A percentile compares a stretch with the other conserved stretches of the same genome.
Conservation (phyloP, 2,888 invertebrate genomes). For the Ypsolopha sequella region DNA sequence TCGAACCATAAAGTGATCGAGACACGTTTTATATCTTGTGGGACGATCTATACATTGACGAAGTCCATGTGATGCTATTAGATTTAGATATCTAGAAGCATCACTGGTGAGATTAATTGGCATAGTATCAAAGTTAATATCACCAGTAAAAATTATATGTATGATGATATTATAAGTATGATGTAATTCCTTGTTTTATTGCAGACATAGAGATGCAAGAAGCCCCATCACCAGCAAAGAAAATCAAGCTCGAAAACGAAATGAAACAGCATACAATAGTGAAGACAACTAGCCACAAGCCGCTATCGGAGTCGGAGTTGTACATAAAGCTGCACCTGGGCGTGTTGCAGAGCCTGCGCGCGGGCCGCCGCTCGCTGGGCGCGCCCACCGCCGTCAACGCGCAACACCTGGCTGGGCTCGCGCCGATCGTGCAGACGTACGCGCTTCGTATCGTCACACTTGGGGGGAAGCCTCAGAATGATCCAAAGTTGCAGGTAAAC, state of each 20-base stretch:
- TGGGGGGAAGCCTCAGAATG: slow-evolving; percentile 40
- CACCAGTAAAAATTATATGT: too few relatives aligned
- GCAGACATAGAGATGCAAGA: slow-evolving; percentile 53
- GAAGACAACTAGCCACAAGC: slow-evolving; percentile 27
- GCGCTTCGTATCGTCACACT: slow-evolving; percentile 38
- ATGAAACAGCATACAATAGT: slow-evolving; percentile 16
- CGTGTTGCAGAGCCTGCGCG: slow-evolving; percentile 73
- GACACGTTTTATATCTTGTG: too few relatives aligned
- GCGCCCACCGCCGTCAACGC: slow-evolving; percentile 75
- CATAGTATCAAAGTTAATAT: too few relatives aligned
- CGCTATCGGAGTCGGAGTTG: slow-evolving; percentile 41
- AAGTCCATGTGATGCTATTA: too few relatives aligned
- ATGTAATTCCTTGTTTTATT: slow-evolving; percentile 8
- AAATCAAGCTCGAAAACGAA: slow-evolving; percentile 50
- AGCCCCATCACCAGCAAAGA: slow-evolving; percentile 36
- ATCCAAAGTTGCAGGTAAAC: slow-evolving; percentile 48
- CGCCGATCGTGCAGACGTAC: slow-evolving; percentile 53
- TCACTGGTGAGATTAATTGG: too few relatives aligned
- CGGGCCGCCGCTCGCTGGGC: slow-evolving; percentile 51
- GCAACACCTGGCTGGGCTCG: slow-evolving; percentile 69
- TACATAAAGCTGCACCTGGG: slow-evolving; percentile 79
- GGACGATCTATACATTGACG: too few relatives aligned
- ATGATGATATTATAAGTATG: too few relatives aligned
- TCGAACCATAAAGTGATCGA: too few relatives aligned
- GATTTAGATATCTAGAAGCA: too few relatives aligned